Percentiles rank a stretch among this genome's conserved stretches.
These are phyloP conservation scores for Amazona ochrocephala DNA, from an alignment of 2,797 vertebrate species.

Conservation along the genomic window DNA sequence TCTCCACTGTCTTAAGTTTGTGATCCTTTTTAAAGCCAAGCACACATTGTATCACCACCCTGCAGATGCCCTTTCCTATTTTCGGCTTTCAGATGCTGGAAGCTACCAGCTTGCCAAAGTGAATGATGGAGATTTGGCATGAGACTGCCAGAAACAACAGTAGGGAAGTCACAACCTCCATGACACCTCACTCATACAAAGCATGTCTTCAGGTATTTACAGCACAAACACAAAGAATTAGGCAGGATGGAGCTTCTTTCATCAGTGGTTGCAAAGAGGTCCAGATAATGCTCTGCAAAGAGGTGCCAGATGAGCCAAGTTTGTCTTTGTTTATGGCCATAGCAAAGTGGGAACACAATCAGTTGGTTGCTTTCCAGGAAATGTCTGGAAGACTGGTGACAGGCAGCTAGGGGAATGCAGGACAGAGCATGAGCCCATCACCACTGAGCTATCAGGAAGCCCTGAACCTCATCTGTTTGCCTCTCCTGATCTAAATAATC, in stretches of 20 bases:
- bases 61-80: conserved; percentile 61
- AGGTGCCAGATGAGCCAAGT: neutral
- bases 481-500: neutral
- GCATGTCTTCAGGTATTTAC: neutral
- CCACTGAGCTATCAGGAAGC: neutral
- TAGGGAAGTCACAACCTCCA: neutral
- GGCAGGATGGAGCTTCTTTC: neutral
- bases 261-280: fast-evolving
- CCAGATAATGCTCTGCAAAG: neutral
- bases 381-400: neutral
- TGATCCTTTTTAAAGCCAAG: conserved; percentile 19
- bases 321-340: conserved; percentile 3
- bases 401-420: neutral
- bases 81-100: conserved; percentile 44
- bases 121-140: conserved; percentile 11
- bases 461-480: neutral
- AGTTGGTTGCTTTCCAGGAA: conserved; percentile 49
- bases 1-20: conserved; percentile 37
- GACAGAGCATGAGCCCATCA: conserved; percentile 3
- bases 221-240: neutral
- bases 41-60: neutral
- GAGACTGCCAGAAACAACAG: conserved; percentile 25
- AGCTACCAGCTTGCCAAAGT: conserved; percentile 41
- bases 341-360: conserved; percentile 4
- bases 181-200: neutral